Base-by-base conservation (phyloP, 2,888 invertebrate species). In the Cacoxenus indagator region DNA sequence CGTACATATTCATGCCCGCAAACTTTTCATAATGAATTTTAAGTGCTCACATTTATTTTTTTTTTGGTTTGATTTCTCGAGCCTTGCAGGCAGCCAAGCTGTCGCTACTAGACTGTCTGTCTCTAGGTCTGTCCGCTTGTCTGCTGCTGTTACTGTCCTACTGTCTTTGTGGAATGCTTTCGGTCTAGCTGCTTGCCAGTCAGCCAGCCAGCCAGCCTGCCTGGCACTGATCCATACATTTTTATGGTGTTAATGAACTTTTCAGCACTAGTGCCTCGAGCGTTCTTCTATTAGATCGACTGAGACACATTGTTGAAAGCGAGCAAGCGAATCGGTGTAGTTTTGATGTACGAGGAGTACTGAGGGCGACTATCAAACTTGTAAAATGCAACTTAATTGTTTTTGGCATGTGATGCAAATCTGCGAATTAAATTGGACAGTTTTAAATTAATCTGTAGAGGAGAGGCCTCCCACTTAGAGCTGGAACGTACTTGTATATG, bases 221-320 rank as follows among this genome's bases (percentile, higher is more conserved):
- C 70, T 37, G 65, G 29, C 27, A 29, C 29, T 59, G 57, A 69
- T 68, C 68, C 67, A 67, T 46, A 54, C 54, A 62, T 68, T 73
- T 78, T 78, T 78, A 81, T 80, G 78, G 81, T 80, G 80, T 81
- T 81, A 81, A 82, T 81, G 81, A 81, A 81, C 82, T 76, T 79
- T 78, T 74, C 68, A 66, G 69, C 68, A 67, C 37, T 65, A 71
- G 43, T 72, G 67, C 69, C 46, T 57, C 31, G 26, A n/a, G 46
- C 45, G 31, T 2, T 17, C 22, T 51, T 17, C 6, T 9, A 5
- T 9, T 26, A 14, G 6, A 11, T 24, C 31, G 31, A 8, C 6
- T 5, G 9, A 31, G 37, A 37, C 37, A 37, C 37, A 37, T 37
- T 2, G 4, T 2, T 11, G 14, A 37, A 37, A 14, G 37, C 1